Conservation (phyloP, 2,888 invertebrate species). For the Calameuta pallipes region DNA sequence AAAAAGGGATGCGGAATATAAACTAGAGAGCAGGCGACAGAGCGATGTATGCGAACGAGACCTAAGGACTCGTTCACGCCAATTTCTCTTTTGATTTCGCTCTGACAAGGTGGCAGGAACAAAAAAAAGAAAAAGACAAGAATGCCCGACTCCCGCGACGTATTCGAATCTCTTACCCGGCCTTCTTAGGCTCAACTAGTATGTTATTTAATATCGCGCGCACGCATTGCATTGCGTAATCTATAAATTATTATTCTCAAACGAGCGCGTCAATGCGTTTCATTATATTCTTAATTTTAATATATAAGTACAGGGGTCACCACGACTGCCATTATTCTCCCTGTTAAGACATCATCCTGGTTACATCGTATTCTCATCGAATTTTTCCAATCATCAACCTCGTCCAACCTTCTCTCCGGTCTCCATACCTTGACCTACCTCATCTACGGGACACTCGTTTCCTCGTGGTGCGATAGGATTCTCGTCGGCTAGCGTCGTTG, state of each 20-base stretch:
- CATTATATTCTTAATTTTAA: conserved; percentile 5
- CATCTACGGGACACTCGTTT: background rate
- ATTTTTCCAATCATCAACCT: background rate
- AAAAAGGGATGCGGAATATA: background rate
- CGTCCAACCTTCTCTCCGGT: background rate
- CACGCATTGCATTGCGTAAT: background rate
- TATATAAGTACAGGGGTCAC: conserved; percentile 6
- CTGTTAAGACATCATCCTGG: background rate
- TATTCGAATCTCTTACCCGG: background rate
- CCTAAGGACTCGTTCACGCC: background rate
- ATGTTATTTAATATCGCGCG: background rate
- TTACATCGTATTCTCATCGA: background rate
- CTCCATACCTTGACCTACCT: background rate
- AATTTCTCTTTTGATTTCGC: background rate
- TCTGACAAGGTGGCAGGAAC: background rate
- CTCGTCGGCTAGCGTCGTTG: background rate
- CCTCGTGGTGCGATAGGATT: background rate
- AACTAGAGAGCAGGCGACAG: background rate
- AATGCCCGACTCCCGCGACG: background rate
- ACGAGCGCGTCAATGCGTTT: background rate
- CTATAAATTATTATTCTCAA: background rate
- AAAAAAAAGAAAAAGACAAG: background rate
- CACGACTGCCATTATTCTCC: background rate
- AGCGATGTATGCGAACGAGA: background rate
- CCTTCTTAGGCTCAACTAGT: background rate